A percentile compares a stretch with the other conserved stretches of the same genome.
These are phyloP conservation scores for Donacobius atricapilla DNA, from an alignment of 2,113 vertebrate species.

Conservation along the genomic window DNA sequence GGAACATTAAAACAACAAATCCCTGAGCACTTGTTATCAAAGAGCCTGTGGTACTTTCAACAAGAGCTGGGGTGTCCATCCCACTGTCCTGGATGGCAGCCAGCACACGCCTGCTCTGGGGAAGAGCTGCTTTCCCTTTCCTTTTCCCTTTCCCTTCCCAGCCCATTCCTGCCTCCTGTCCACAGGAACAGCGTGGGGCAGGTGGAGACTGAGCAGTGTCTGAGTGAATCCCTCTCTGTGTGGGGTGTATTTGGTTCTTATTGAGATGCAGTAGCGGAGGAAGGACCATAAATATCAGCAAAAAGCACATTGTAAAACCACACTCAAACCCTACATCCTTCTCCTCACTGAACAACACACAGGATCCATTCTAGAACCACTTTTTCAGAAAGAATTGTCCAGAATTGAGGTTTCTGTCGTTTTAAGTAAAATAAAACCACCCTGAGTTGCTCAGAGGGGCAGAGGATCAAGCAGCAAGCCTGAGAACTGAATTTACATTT, in stretches of 20 bases:
- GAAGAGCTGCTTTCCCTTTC: not conserved
- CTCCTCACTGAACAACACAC: not conserved
- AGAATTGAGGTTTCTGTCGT: not conserved
- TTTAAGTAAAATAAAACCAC: not conserved
- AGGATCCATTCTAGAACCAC: not conserved
- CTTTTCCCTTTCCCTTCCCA: not conserved
- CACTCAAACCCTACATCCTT: not conserved
- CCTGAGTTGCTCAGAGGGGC: not conserved
- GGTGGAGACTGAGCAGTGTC: not conserved
- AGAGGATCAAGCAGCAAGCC: not conserved
- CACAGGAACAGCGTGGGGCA: not conserved
- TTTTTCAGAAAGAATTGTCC: not conserved
- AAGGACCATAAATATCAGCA: not conserved
- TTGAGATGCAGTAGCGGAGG: not conserved
- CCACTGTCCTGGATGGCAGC: slow-evolving; percentile 47
- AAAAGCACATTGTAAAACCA: not conserved
- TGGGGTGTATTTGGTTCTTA: not conserved
- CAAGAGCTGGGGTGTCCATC: slow-evolving; percentile 49
- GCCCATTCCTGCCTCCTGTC: not conserved
- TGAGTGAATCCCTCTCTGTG: not conserved
- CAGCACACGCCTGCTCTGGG: not conserved
- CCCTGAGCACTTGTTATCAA: slow-evolving; percentile 62
- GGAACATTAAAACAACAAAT: slow-evolving; percentile 61
- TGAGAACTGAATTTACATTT: not conserved
- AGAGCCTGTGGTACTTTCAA: slow-evolving; percentile 53